phyloP scores from a whole-genome alignment of 2,113 vertebrate genomes.

The Elgaria multicarinata region DNA sequence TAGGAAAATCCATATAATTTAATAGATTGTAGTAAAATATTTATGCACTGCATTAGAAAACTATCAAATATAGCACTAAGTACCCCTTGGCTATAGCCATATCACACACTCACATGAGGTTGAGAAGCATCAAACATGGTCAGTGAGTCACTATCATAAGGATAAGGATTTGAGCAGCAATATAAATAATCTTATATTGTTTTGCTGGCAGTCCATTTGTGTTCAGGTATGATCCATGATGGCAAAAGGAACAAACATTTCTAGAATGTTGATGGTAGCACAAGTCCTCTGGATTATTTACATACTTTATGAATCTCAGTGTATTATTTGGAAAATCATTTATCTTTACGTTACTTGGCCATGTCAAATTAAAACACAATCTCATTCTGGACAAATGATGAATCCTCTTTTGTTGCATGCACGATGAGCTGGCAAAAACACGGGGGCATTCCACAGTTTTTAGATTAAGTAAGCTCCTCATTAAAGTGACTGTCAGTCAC shows the following conservation, averaged over 20 bases:
- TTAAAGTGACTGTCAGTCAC: neutral
- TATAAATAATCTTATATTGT: no score
- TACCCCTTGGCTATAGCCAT: fast-evolving
- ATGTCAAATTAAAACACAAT: neutral
- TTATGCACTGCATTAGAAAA: constrained; percentile 19
- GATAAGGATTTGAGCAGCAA: neutral
- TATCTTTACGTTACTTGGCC: neutral
- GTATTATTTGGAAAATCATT: neutral
- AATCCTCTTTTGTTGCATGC: neutral
- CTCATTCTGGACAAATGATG: neutral
- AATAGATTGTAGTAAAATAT: constrained; percentile 64
- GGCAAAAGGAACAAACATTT: neutral
- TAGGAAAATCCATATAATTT: constrained; percentile 68
- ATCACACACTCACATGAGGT: neutral
- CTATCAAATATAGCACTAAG: fast-evolving
- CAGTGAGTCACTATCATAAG: neutral
- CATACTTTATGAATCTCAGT: neutral
- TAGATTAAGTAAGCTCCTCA: neutral
- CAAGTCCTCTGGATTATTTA: neutral
- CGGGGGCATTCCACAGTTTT: neutral
- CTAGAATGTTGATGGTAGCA: neutral
- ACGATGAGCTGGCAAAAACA: neutral
- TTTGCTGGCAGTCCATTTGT: neutral
- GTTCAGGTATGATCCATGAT: fast-evolving
- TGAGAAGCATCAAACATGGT: neutral